Evolutionary conservation across 2,888 invertebrate species (phyloP), one percentile per base, ranked within the genome.

Genomic region (Clunio marinus): DNA sequence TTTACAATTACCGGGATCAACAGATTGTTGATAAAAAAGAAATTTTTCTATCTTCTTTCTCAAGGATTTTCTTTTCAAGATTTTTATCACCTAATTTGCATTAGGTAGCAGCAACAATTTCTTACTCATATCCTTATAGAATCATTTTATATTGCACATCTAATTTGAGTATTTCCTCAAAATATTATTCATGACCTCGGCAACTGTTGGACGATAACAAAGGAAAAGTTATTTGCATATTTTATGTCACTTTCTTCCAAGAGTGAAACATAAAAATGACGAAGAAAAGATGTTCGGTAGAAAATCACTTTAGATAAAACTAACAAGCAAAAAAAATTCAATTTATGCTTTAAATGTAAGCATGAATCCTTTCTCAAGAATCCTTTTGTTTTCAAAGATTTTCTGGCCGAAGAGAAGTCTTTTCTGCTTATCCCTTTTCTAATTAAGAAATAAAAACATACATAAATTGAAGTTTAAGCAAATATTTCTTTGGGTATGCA

Each of bases 361-460:
- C 41, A 7, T 45, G 17, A 45, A 45, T 15, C 17, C 45, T 17
- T 45, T 45, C 7, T 17, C 17, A 7, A n/a, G 15, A 45, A 45
- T 45, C 45, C 45, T 10, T 15, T 45, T 45, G 7, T n/a, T 45
- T 4, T 8, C 4, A 3, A 3, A n/a, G 45, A n/a, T 45, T 45
- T 45, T 45, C n/a, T 10, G 4, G n/a, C 45, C 45, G 45, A 45
- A 45, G n/a, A 45, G 45, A n/a, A 45, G n/a, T 45, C n/a, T n/a
- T n/a, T n/a, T n/a, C n/a, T n/a, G n/a, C n/a, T 45, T 45, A 45
- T n/a, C 15, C 59, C 59, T 59, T 59, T 59, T 25, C 25, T 25
- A 59, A 59, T 59, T 59, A 59, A 35, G 32, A 32, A 59, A 59
- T 28, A 59, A 59, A 59, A 59, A 59, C 59, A 59, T 35, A 59